A percentile compares a stretch with the other conserved stretches of the same genome.
Evolutionary conservation across 2,888 invertebrate genomes (phyloP).

Genomic region (Andrena praecox): DNA sequence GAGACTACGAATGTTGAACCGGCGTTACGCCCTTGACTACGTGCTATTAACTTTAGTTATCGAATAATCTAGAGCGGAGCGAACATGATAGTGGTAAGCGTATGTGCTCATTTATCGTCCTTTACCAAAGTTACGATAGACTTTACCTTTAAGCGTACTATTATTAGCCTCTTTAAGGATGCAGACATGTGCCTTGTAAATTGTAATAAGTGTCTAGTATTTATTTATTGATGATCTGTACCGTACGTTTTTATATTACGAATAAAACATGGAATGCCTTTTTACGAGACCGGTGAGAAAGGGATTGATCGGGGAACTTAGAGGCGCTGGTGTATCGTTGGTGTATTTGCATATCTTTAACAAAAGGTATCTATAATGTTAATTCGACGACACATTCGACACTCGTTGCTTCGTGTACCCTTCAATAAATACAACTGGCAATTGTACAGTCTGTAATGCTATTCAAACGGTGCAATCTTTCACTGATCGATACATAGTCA

Average conservation of each 20-base stretch:
- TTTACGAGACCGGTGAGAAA: constrained; percentile 26
- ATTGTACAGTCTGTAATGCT: constrained; percentile 33
- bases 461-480: constrained; percentile 30
- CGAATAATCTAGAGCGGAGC: neutral
- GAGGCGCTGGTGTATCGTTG: neutral
- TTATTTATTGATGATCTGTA: constrained; percentile 73
- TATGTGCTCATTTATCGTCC: constrained; percentile 28
- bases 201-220: constrained; percentile 75
- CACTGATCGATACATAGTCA: neutral
- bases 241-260: constrained; percentile 75
- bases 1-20: constrained; percentile 30
- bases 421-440: constrained; percentile 32
- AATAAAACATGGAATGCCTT: constrained; percentile 72
- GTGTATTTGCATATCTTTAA: constrained; percentile 47
- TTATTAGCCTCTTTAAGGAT: constrained; percentile 44
- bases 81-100: constrained; percentile 20
- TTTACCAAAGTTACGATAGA: constrained; percentile 66
- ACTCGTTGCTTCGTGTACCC: constrained; percentile 27
- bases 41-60: constrained; percentile 33
- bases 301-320: constrained; percentile 17
- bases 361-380: constrained; percentile 37
- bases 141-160: constrained; percentile 29
- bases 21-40: constrained; percentile 33
- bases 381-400: constrained; percentile 15
- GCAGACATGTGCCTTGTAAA: constrained; percentile 78